phyloP scores from a whole-genome alignment of 2,888 invertebrate species.

The Aelia acuminata region DNA sequence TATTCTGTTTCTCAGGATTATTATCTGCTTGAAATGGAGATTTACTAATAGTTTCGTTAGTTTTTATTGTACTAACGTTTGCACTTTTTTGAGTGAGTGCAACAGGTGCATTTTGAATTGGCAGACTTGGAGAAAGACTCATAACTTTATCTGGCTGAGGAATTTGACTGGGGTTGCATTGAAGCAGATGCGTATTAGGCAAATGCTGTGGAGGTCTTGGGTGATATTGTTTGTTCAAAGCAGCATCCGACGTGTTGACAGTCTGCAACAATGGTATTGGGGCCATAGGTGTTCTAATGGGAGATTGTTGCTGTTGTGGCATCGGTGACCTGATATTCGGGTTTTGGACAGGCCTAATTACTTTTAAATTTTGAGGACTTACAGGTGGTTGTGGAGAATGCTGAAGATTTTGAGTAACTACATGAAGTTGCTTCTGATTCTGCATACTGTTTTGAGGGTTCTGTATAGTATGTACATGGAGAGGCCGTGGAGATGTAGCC shows the following conservation, averaged over 20 bases:
- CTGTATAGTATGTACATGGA: slow-evolving; percentile 49
- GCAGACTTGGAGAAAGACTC: slow-evolving; percentile 67
- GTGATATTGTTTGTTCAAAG: slow-evolving; percentile 45
- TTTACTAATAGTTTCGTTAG: slow-evolving; percentile 56
- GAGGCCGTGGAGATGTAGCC: slow-evolving; percentile 51
- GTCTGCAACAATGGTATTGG: slow-evolving; percentile 61
- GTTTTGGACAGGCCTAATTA: slow-evolving; percentile 58
- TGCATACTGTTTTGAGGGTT: neutral
- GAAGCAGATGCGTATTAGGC: slow-evolving; percentile 54
- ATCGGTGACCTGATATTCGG: slow-evolving; percentile 56
- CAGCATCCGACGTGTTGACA: slow-evolving; percentile 54
- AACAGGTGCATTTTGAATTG: slow-evolving; percentile 50
- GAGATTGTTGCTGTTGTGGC: slow-evolving; percentile 49
- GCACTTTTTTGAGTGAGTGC: slow-evolving; percentile 51
- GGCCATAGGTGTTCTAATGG: slow-evolving; percentile 43
- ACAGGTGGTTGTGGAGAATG: slow-evolving; percentile 60
- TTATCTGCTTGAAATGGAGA: slow-evolving; percentile 50
- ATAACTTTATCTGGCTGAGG: slow-evolving; percentile 64
- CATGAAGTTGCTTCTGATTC: slow-evolving; percentile 59
- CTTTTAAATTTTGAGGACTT: slow-evolving; percentile 65
- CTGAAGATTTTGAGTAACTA: slow-evolving; percentile 60
- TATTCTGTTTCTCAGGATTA: slow-evolving; percentile 57
- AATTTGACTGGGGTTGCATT: slow-evolving; percentile 54
- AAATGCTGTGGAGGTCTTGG: slow-evolving; percentile 40
- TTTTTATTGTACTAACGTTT: slow-evolving; percentile 59